A percentile compares a stretch with the other conserved stretches of the same genome.
These are phyloP conservation scores for Thripadectes ignobilis DNA, from an alignment of 2,797 vertebrate species.

Conservation along the genomic window DNA sequence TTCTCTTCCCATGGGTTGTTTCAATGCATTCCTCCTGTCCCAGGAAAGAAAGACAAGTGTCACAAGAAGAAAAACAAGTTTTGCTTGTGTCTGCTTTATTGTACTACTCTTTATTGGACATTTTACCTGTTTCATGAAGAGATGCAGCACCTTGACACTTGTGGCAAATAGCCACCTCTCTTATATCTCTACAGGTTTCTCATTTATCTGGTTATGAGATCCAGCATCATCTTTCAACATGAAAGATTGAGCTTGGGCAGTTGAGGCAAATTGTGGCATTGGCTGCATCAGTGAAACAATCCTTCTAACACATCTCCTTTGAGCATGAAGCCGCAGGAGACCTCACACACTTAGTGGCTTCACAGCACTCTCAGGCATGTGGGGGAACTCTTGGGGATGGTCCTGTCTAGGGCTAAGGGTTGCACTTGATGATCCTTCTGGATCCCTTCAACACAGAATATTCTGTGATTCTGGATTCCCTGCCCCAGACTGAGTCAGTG, in stretches of 20 bases:
- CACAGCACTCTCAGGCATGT: not conserved
- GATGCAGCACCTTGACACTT: not conserved
- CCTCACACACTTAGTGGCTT: not conserved
- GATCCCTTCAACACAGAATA: not conserved
- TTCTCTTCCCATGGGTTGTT: not conserved
- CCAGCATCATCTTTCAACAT: not conserved
- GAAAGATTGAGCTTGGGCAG: not conserved
- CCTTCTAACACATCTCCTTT: not conserved
- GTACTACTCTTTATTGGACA: not conserved
- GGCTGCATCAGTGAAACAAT: not conserved
- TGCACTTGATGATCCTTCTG: not conserved
- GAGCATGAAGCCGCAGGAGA: not conserved
- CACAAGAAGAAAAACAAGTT: not conserved
- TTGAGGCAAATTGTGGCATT: not conserved
- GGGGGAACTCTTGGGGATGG: not conserved
- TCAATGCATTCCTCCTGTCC: not conserved
- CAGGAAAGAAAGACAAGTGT: not conserved
- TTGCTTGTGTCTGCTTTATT: not conserved
- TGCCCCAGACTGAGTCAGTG: not conserved
- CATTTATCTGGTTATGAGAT: not conserved
- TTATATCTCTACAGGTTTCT: not conserved
- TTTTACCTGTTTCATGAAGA: not conserved
- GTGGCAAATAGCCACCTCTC: not conserved
- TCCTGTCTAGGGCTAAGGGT: not conserved
- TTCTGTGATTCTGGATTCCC: not conserved